Evolutionary conservation across 2,113 vertebrate genomes (phyloP), one percentile per base, ranked within the genome.

Genomic region (Accipiter cooperii): DNA sequence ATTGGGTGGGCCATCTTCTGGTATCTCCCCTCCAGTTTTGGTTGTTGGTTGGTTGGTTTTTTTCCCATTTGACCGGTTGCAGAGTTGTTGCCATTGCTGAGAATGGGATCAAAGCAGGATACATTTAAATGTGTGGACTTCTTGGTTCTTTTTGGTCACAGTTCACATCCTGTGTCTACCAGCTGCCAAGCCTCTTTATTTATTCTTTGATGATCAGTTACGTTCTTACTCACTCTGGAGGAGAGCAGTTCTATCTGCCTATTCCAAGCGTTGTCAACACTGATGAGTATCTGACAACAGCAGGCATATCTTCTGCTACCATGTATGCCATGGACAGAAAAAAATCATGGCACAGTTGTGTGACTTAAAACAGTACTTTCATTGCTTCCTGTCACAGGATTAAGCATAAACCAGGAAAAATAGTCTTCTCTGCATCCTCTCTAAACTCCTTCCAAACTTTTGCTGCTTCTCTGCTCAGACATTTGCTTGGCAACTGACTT

Each of bases 321-420:
- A 28, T 54, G 52, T 29, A 29, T 29, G 26, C 52, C n/a, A 25
- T 14, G 14, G n/a, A 38, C 69, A 90, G 19, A 22, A 71, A 78
- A 78, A 64, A 74, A 8, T 77, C 12, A 22, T 31, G 29, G 17
- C 64, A 58, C 20, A 34, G 12, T 38, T 47, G 10, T 47, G 28
- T 74, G 63, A 60, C n/a, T 86, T 69, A 54, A 46, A 87, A 10
- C 26, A 11, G 9, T 61, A 34, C 21, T 66, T 86, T 86, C 8
- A 8, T 51, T 91, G 49, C 60, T 93, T 36, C 12, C 31, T 34
- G 2, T 80, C 64, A 84, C 22, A 74, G 18, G n/a, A 78, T 74
- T 89, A 76, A 58, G 19, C 0, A 0, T n/a, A n/a, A 63, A 81
- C 19, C 26, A 44, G 10, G 26, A 49, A 84, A 31, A 20, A 18